Evolutionary conservation across 2,797 vertebrate genomes (phyloP), one percentile per base, ranked within the genome.

Genomic region (Pogonophryne albipinna): DNA sequence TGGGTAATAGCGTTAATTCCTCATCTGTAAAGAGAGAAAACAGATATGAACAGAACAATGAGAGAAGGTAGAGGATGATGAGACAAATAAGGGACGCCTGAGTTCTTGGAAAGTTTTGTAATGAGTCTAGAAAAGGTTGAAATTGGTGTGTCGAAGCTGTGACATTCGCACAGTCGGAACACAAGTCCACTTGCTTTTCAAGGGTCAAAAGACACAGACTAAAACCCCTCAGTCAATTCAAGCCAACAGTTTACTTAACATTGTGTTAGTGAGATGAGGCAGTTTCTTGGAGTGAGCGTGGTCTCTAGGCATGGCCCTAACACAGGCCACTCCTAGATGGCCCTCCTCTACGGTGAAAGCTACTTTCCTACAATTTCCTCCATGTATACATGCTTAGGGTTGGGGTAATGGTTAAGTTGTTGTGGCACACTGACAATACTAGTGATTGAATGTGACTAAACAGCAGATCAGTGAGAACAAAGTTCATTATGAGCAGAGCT

Each of bases 191-290:
- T 42, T 42, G 66, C 45, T 55, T 41, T 50, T 66, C 74, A 47
- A 45, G 34, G 69, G 50, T 65, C 60, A 79, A 68, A 69, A 69
- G 60, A 83, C 57, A 60, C n/a, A 44, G 23, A 66, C 27, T 5
- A 61, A 66, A 61, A 46, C 44, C 46, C 19, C 68, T 67, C 16
- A 9, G 55, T 59, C 38, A 71, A 53, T 42, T 20, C 55, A 51
- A 45, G 59, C 19, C 67, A 64, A 66, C 74, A 45, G 42, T 34
- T 13, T 20, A 61, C 64, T 46, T 49, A 47, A 50, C 56, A 70
- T 47, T 46, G 38, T 63, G 45, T 56, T 38, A 57, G 58, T 61
- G 34, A 12, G 59, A 80, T 64, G 47, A 15, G 42, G 23, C 1
- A 0, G 44, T 27, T 27, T 44, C 27, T 44, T 49, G 12, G 20